Evolutionary conservation across 2,888 invertebrate genomes (phyloP).

Genomic region (Cephus rjabovi): DNA sequence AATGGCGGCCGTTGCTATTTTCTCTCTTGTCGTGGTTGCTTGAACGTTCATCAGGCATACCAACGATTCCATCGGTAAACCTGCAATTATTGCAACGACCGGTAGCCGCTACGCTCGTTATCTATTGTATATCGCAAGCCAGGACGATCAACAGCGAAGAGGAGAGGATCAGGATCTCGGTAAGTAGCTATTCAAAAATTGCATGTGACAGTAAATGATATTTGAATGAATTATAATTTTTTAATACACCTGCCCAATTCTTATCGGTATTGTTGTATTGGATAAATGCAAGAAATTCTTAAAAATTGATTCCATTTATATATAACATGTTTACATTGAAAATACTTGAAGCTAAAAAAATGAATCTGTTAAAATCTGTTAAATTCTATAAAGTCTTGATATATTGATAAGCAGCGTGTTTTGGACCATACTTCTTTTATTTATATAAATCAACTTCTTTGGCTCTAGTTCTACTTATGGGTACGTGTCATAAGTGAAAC

Average conservation of each 20-base stretch:
- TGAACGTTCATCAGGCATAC: not conserved
- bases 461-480: not conserved
- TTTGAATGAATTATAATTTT: too few relatives aligned
- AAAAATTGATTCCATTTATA: too few relatives aligned
- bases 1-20: not conserved
- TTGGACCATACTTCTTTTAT: not conserved
- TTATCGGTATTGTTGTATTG: too few relatives aligned
- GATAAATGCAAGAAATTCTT: too few relatives aligned
- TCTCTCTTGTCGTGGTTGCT: not conserved
- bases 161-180: not conserved
- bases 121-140: not conserved
- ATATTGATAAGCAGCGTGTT: too few relatives aligned
- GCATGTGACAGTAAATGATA: not conserved
- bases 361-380: too few relatives aligned
- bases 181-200: not conserved
- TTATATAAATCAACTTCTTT: not conserved
- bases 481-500: not conserved
- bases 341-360: too few relatives aligned
- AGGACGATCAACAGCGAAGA: not conserved
- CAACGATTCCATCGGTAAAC: not conserved
- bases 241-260: too few relatives aligned
- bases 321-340: too few relatives aligned
- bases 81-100: not conserved
- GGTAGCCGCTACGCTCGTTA: not conserved
- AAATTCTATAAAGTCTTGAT: too few relatives aligned